Conservation (phyloP, 2,797 vertebrate genomes). For the Brotula barbata region DNA sequence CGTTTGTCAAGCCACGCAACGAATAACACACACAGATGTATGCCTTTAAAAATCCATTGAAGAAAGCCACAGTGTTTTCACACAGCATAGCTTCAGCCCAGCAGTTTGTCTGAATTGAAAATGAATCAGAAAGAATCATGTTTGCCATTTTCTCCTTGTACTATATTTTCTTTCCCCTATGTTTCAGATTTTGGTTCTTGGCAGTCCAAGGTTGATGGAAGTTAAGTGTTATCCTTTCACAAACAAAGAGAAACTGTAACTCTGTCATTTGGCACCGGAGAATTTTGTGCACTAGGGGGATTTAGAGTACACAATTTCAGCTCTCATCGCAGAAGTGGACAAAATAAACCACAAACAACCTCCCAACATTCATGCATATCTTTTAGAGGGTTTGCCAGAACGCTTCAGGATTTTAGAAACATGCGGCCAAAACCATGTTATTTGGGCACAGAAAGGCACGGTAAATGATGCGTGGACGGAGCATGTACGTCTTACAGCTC, state of each 20-base stretch:
- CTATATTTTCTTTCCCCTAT: constrained; percentile 28
- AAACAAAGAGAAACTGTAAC: constrained; percentile 67
- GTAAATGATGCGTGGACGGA: constrained; percentile 75
- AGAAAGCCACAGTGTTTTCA: constrained; percentile 63
- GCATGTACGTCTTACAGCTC: constrained; percentile 68
- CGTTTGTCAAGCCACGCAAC: constrained; percentile 38
- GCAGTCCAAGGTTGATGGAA: constrained; percentile 56
- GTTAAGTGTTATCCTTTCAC: constrained; percentile 66
- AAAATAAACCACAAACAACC: constrained; percentile 65
- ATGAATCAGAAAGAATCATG: constrained; percentile 35
- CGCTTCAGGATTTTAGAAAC: constrained; percentile 44
- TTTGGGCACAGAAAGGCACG: constrained; percentile 58
- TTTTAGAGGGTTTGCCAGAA: constrained; percentile 59
- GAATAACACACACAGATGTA: constrained; percentile 64
- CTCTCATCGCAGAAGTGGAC: constrained; percentile 38
- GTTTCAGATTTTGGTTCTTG: constrained; percentile 34
- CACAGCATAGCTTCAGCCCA: constrained; percentile 49
- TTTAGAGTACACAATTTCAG: constrained; percentile 42
- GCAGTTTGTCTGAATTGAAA: constrained; percentile 30
- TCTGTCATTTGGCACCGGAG: constrained; percentile 59
- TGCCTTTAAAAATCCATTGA: constrained; percentile 33
- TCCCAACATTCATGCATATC: constrained; percentile 57
- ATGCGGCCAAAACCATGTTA: constrained; percentile 63
- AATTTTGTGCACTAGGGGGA: constrained; percentile 31
- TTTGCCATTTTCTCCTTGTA: constrained; percentile 50